phyloP scores from a whole-genome alignment of 1,140 invertebrate species.

The Calliphora vicina region DNA sequence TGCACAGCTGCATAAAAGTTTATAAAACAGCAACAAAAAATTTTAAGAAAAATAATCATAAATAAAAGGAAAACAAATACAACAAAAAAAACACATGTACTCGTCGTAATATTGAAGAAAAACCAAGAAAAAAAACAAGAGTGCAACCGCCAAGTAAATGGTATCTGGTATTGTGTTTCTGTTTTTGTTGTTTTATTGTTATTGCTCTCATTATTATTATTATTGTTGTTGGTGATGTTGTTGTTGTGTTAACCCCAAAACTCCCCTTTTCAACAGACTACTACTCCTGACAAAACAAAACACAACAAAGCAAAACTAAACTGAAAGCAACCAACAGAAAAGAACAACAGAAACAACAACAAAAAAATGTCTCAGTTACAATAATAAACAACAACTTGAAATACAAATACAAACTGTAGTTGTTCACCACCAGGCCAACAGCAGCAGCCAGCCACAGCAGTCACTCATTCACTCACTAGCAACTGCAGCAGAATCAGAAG shows the following conservation, averaged over 20 bases:
- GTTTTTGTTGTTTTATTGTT: too few relatives aligned
- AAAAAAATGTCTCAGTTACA: not conserved
- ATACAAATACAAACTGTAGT: conserved; percentile 7
- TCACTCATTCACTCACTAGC: not conserved
- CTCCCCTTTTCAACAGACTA: not conserved
- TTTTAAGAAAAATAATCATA: not conserved
- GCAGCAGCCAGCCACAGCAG: not conserved
- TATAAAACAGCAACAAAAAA: not conserved
- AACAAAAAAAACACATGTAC: conserved; percentile 10
- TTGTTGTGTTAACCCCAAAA: not conserved
- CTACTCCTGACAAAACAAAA: not conserved
- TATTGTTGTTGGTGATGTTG: not conserved
- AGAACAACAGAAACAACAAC: not conserved
- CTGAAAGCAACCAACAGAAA: not conserved
- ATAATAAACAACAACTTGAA: not conserved
- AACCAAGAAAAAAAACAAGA: not conserved
- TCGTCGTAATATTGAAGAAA: not conserved
- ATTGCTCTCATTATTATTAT: too few relatives aligned
- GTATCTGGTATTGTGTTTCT: not conserved
- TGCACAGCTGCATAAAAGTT: conserved; percentile 22
- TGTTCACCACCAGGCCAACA: not conserved
- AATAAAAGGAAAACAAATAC: not conserved
- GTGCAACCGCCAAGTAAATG: not conserved
- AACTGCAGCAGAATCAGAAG: not conserved
- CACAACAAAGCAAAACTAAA: not conserved